Conservation (phyloP, 2,888 invertebrate species). For the Eupeodes latifasciatus region DNA sequence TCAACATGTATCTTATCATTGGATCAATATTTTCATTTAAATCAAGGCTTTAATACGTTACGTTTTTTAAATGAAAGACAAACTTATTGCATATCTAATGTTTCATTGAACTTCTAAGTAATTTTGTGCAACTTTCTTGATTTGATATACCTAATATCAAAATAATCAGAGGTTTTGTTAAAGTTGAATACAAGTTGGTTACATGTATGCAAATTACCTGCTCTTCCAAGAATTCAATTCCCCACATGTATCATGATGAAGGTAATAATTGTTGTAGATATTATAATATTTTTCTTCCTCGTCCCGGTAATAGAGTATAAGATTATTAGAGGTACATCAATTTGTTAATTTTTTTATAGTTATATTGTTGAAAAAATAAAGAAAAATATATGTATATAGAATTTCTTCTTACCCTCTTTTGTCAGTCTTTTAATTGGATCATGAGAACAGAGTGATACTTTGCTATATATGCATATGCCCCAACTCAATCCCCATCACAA, state of each 20-base stretch:
- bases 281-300: conserved; percentile 28
- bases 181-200: neutral
- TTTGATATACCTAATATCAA: neutral
- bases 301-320: neutral
- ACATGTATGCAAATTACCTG: neutral
- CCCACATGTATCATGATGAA: neutral
- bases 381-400: conserved; percentile 53
- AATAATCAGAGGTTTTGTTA: neutral
- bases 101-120: neutral
- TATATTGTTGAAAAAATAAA: neutral
- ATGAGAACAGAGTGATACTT: conserved; percentile 64
- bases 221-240: conserved; percentile 7
- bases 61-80: too few species aligned
- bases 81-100: neutral
- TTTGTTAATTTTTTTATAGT: conserved; percentile 8
- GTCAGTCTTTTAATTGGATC: conserved; percentile 65
- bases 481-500: conserved; percentile 38
- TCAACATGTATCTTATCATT: too few species aligned
- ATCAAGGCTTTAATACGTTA: too few species aligned
- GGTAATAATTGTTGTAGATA: neutral
- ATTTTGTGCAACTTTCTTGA: neutral
- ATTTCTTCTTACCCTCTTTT: conserved; percentile 56
- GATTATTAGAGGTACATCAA: neutral
- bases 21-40: too few species aligned
- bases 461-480: conserved; percentile 46